Base-by-base conservation (phyloP, 2,888 invertebrate genomes). In the Apamea anceps region DNA sequence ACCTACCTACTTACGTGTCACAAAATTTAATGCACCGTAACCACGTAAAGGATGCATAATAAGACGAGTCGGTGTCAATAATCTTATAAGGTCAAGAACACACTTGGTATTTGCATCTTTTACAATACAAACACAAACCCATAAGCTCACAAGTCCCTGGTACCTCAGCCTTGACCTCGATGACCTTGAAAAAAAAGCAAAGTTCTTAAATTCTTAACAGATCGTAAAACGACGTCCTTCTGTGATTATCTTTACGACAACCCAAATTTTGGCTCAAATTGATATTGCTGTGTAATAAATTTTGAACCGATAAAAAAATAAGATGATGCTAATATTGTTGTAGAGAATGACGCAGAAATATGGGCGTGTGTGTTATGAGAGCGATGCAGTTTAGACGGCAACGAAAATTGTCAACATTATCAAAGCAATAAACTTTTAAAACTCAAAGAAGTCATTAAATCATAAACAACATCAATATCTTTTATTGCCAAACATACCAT, bases 221-320 rank as follows among this genome's bases (percentile, higher is more conserved):
- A 88, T 87, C 84, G 80, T 85, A 85, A 85, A 84, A 79, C 57
- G 78, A 62, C 73, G 79, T 79, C 72, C 71, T 75, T 82, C 57
- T 75, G 75, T 75, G 72, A 81, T 82, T 83, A 89, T 89, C 74
- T 88, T 88, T 89, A 88, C 62, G 84, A 81, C 76, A 54, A 68
- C 66, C 84, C 79, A 57, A 86, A 80, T 71, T 82, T 75, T 66
- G 71, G 7, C 48, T 68, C 72, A 68, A 79, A 71, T 70, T 74
- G 62, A 74, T 72, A 82, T 80, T 75, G 75, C 62, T 12, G 75
- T 70, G 75, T 62, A 62, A 81, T 89, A 88, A 88, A 87, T 81
- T 77, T 67, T 72, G 66, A 72, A 71, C 72, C 62, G 2, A 63
- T 75, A 72, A 79, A 85, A 85, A 72, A 73, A 73, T 73, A 74